Evolutionary conservation across 2,888 invertebrate species (phyloP).

Genomic region (Scaptomyza reducta): DNA sequence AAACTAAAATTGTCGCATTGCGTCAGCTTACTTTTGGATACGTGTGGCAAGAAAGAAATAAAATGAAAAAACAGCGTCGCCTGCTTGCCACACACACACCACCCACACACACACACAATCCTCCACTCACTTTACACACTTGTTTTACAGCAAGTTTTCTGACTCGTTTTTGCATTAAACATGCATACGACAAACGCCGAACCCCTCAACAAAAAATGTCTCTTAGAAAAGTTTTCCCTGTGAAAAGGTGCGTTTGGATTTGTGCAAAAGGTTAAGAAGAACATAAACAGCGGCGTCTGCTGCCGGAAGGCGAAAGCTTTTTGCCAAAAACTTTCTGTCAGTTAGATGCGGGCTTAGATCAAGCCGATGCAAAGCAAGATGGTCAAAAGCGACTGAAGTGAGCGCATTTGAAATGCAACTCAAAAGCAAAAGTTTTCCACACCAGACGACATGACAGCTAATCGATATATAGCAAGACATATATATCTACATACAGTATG

Average conservation of each 20-base stretch:
- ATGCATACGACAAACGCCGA: conserved; percentile 59
- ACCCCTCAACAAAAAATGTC: conserved; percentile 6
- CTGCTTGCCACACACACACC: conserved; percentile 21
- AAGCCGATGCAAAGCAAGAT: conserved; percentile 25
- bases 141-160: conserved; percentile 44
- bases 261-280: conserved; percentile 7
- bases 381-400: conserved; percentile 39
- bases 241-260: conserved; percentile 38
- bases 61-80: conserved; percentile 10
- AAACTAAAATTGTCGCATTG: conserved; percentile 67
- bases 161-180: conserved; percentile 65
- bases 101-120: conserved; percentile 4
- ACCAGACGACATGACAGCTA: conserved; percentile 19
- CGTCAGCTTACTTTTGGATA: conserved; percentile 53
- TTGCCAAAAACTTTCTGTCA: conserved; percentile 47
- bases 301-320: conserved; percentile 53
- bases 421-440: conserved; percentile 24
- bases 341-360: conserved; percentile 58
- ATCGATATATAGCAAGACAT: conserved; percentile 50
- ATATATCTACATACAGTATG: not conserved
- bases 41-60: conserved; percentile 33
- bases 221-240: conserved; percentile 19
- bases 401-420: conserved; percentile 25
- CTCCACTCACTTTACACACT: not conserved
- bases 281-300: conserved; percentile 2